Evolutionary conservation across 1,140 invertebrate genomes (phyloP).

Genomic region (Drosophila chauvacae): DNA sequence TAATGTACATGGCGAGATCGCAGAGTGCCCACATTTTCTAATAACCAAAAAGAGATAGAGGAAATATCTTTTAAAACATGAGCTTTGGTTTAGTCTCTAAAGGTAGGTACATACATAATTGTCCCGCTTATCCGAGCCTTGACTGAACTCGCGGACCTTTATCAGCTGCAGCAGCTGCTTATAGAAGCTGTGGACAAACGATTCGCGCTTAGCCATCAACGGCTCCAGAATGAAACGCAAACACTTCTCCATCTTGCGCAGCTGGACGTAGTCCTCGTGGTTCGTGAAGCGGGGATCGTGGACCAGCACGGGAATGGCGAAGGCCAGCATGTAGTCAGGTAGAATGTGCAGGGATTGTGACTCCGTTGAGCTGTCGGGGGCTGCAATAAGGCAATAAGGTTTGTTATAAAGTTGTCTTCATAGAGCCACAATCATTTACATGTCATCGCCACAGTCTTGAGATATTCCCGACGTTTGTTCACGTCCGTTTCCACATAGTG

Average conservation of each 20-base stretch:
- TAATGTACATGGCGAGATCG: too few relatives aligned
- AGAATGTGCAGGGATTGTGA: slow-evolving; percentile 93
- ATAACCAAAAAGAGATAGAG: too few relatives aligned
- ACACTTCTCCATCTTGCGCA: slow-evolving; percentile 92
- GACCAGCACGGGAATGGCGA: slow-evolving; percentile 96
- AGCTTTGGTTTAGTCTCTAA: too few relatives aligned
- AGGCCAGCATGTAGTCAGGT: slow-evolving; percentile 98
- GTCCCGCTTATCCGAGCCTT: slow-evolving; percentile 84
- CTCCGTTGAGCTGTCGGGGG: slow-evolving; percentile 85
- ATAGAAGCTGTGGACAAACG: slow-evolving; percentile 98
- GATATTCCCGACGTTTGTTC: slow-evolving; percentile 94
- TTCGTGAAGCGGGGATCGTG: slow-evolving; percentile 94
- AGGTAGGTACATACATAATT: slow-evolving; percentile 85
- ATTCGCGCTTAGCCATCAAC: slow-evolving; percentile 95
- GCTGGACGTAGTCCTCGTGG: slow-evolving; percentile 90
- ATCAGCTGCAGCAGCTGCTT: slow-evolving; percentile 96
- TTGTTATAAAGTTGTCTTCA: background rate
- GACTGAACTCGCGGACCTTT: slow-evolving; percentile 96
- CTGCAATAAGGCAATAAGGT: slow-evolving; percentile 21
- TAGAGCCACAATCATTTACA: slow-evolving; percentile 25
- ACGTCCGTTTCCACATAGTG: slow-evolving; percentile 89
- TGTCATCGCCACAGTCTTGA: slow-evolving; percentile 90
- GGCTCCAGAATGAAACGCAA: slow-evolving; percentile 97
- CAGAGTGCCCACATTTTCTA: too few relatives aligned
- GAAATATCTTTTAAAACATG: background rate